A percentile compares a stretch with the other conserved stretches of the same genome.
These are phyloP conservation scores for Micromesistius poutassou DNA, from an alignment of 2,797 vertebrate species.

Conservation along the genomic window DNA sequence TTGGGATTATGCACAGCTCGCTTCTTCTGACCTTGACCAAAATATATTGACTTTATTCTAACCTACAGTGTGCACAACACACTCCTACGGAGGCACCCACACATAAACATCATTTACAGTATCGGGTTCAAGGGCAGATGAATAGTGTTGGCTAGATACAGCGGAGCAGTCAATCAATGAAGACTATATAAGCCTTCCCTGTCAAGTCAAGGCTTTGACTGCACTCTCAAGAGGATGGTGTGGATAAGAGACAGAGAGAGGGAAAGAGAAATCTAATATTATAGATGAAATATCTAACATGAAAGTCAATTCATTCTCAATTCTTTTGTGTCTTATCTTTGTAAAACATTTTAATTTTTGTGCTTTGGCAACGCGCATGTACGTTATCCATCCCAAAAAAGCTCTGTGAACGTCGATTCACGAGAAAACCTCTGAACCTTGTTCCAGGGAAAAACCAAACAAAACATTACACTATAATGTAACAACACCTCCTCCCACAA, in stretches of 20 bases:
- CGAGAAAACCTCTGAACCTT: not conserved
- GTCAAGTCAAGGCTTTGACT: conserved; percentile 59
- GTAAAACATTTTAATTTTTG: not conserved
- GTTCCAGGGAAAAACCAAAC: not conserved
- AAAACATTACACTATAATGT: conserved; percentile 23
- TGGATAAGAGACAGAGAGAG: conserved; percentile 20
- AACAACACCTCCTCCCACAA: conserved; percentile 32
- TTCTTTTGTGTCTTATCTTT: not conserved
- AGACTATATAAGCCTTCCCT: conserved; percentile 62
- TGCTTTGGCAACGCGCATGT: not conserved
- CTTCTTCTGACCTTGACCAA: conserved; percentile 64
- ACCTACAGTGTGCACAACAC: conserved; percentile 42
- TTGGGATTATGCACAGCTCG: conserved; percentile 34
- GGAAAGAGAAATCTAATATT: conserved; percentile 15
- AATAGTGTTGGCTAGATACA: conserved; percentile 54
- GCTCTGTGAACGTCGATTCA: not conserved
- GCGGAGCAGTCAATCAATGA: conserved; percentile 58
- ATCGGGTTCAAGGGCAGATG: conserved; percentile 60
- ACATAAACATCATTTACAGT: conserved; percentile 42
- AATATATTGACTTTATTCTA: conserved; percentile 66
- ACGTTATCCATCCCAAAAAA: not conserved
- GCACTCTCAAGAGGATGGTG: conserved; percentile 36
- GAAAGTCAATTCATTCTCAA: not conserved
- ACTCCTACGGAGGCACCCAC: conserved; percentile 15
- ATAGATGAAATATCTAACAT: conserved; percentile 15